A percentile compares a stretch with the other conserved stretches of the same genome.
Conservation (phyloP, 2,888 invertebrate genomes). For the Amphipyra tragopoginis region DNA sequence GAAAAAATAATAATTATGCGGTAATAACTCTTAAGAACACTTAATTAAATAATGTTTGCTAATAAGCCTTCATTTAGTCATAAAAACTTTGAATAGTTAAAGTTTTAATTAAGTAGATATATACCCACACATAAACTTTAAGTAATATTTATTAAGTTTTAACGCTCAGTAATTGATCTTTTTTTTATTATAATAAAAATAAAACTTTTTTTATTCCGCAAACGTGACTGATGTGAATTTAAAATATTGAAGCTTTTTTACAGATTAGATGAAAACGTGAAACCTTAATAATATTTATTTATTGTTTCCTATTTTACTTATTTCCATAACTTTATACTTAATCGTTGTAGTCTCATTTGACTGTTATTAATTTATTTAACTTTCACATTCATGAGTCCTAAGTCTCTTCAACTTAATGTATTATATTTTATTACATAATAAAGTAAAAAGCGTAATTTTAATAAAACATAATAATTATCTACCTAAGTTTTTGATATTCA, state of each 20-base stretch:
- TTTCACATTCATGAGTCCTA: no score
- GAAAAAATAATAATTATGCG: slow-evolving; percentile 30
- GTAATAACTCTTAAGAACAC: slow-evolving; percentile 58
- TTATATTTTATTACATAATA: no score
- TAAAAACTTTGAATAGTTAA: slow-evolving; percentile 51
- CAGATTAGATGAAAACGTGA: neutral
- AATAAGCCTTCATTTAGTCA: slow-evolving; percentile 56
- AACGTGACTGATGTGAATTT: slow-evolving; percentile 25
- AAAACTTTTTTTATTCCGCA: slow-evolving; percentile 11
- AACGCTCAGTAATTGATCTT: slow-evolving; percentile 9
- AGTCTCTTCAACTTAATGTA: no score
- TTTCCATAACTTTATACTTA: no score
- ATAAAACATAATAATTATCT: no score
- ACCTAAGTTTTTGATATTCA: slow-evolving; percentile 11
- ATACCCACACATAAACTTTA: slow-evolving; percentile 25
- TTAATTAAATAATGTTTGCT: slow-evolving; percentile 56
- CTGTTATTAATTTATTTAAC: no score
- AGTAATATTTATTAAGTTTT: slow-evolving; percentile 26
- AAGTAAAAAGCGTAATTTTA: no score
- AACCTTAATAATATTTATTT: no score
- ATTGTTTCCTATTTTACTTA: no score
- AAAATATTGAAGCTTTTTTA: slow-evolving; percentile 11
- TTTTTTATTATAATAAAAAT: slow-evolving; percentile 3
- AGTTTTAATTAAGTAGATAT: slow-evolving; percentile 44
- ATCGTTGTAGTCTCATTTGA: no score